These are phyloP conservation scores for Cygnus buccinator DNA, from an alignment of 2,113 vertebrate species.

Conservation along the genomic window DNA sequence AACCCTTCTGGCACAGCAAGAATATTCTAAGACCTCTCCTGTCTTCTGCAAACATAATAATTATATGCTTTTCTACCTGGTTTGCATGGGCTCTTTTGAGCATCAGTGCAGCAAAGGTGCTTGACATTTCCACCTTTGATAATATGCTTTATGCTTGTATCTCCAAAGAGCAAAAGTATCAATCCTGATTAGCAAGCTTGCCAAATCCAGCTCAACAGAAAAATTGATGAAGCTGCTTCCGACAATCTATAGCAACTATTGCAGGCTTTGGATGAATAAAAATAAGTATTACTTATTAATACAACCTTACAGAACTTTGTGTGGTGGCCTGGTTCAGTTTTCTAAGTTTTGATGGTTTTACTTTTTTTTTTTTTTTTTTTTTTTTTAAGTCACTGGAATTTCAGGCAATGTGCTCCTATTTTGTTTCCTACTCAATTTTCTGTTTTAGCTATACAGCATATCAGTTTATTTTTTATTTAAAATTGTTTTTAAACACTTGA, in stretches of 20 bases:
- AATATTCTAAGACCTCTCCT: neutral
- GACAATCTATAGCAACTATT: neutral
- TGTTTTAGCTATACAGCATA: neutral
- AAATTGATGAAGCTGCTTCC: neutral
- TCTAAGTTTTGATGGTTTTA: neutral
- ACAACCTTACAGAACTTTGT: neutral
- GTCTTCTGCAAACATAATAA: neutral
- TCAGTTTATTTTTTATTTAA: conserved; percentile 24
- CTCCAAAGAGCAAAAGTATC: neutral
- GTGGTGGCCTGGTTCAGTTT: neutral
- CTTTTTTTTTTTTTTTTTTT: neutral
- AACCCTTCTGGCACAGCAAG: neutral
- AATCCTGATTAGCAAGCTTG: neutral
- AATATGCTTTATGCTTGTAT: neutral
- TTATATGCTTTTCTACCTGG: neutral
- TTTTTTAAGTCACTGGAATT: neutral
- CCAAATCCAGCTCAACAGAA: neutral
- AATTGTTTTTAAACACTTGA: conserved; percentile 3
- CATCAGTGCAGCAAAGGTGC: neutral
- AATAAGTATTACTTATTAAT: neutral
- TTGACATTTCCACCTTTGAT: neutral
- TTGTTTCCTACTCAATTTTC: neutral
- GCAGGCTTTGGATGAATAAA: neutral
- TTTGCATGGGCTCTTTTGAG: neutral
- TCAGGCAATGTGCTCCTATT: neutral